phyloP scores from a whole-genome alignment of 2,797 vertebrate species.

The Gallinago solitaria region DNA sequence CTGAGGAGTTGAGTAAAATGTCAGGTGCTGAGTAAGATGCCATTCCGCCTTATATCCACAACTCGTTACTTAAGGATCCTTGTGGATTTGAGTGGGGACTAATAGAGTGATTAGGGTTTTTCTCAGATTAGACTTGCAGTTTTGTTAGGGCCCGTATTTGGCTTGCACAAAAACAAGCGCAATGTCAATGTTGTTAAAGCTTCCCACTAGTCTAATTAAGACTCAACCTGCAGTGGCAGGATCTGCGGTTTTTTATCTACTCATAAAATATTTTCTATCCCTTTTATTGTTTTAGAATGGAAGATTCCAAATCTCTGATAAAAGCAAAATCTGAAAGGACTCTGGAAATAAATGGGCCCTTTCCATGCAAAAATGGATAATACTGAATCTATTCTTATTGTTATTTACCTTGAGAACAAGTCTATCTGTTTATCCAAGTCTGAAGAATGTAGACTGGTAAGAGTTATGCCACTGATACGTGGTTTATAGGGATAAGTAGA shows the following conservation, averaged over 20 bases:
- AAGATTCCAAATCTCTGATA: background rate
- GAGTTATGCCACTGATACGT: background rate
- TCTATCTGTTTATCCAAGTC: background rate
- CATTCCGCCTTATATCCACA: constrained; percentile 14
- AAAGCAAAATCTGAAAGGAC: background rate
- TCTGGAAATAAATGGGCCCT: background rate
- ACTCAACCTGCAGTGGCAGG: background rate
- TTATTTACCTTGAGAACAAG: background rate
- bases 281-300: background rate
- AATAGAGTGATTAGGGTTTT: background rate
- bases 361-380: background rate
- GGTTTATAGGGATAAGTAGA: background rate
- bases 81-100: constrained; percentile 46
- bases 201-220: background rate
- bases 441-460: background rate
- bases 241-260: background rate
- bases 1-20: background rate
- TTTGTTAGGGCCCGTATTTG: background rate
- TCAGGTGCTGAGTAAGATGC: constrained; percentile 39
- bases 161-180: constrained; percentile 16
- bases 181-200: constrained; percentile 35
- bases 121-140: constrained; percentile 8
- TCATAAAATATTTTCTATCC: background rate
- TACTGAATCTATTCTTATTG: background rate
- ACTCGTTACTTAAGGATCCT: constrained; percentile 9